A percentile compares a stretch with the other conserved stretches of the same genome.
Conservation (phyloP, 2,113 vertebrate genomes). For the Accipiter cooperii region DNA sequence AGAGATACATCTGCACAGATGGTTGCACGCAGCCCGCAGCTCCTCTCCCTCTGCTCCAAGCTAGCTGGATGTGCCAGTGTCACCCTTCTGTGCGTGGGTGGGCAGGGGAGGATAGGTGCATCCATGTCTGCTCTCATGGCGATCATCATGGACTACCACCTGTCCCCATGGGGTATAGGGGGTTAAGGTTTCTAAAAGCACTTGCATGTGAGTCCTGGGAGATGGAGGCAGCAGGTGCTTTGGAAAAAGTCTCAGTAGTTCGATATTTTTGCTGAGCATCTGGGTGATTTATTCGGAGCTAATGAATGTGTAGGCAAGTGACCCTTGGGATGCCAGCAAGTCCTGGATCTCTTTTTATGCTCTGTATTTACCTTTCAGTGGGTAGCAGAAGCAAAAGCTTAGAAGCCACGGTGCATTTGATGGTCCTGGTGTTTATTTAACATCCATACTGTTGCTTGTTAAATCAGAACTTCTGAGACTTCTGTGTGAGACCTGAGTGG, state of each 20-base stretch:
- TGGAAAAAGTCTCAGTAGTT: background rate
- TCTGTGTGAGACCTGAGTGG: constrained; percentile 34
- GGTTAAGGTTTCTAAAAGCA: background rate
- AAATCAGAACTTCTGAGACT: constrained; percentile 46
- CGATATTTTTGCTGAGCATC: background rate
- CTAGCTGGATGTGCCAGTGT: background rate
- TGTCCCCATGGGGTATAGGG: background rate
- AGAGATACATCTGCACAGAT: background rate
- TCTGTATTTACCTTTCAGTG: constrained; percentile 32
- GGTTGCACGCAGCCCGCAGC: background rate
- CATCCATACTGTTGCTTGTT: background rate
- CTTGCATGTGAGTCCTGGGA: background rate
- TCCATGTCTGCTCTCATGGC: background rate
- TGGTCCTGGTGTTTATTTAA: constrained; percentile 52
- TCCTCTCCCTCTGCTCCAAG: background rate
- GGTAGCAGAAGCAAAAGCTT: background rate
- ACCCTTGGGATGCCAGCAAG: background rate
- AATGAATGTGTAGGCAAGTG: background rate
- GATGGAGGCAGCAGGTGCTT: background rate
- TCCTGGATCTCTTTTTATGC: background rate
- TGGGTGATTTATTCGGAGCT: background rate
- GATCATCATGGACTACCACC: background rate
- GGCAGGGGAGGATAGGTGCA: background rate
- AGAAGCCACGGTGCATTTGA: constrained; percentile 2
- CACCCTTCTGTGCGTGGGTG: background rate